A percentile compares a stretch with the other conserved stretches of the same genome.
These are phyloP conservation scores for Hypotaenidia okinawae DNA, from an alignment of 2,797 vertebrate genomes.

Conservation along the genomic window DNA sequence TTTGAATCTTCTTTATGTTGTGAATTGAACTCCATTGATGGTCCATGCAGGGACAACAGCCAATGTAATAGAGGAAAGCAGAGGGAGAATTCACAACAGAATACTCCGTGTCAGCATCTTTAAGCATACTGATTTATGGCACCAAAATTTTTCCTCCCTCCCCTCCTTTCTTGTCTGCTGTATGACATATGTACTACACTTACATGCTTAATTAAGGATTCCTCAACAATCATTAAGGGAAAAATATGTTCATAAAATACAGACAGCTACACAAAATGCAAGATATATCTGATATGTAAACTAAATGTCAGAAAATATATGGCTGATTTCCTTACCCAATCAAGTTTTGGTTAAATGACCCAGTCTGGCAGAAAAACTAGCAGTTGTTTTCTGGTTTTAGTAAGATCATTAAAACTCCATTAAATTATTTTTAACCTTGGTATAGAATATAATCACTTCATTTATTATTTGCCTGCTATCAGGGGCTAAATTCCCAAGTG, in stretches of 20 bases:
- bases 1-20: not conserved
- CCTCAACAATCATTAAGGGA: not conserved
- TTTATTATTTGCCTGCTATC: not conserved
- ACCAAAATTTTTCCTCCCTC: not conserved
- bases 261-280: not conserved
- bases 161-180: not conserved
- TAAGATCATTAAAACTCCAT: slow-evolving; percentile 13
- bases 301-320: not conserved
- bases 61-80: not conserved
- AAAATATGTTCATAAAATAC: not conserved
- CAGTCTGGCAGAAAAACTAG: not conserved
- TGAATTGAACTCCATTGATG: not conserved
- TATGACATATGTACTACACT: not conserved
- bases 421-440: slow-evolving; percentile 15
- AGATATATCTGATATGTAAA: not conserved
- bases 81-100: not conserved
- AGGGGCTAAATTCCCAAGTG: not conserved
- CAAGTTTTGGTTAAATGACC: not conserved
- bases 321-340: not conserved
- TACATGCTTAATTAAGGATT: not conserved
- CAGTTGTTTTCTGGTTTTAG: not conserved
- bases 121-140: not conserved
- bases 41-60: not conserved
- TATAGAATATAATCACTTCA: not conserved
- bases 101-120: not conserved